Percentiles rank a stretch among this genome's conserved stretches.
phyloP scores from a whole-genome alignment of 64 coral and sea anemone genomes.

The Stichodactyla mertensii region DNA sequence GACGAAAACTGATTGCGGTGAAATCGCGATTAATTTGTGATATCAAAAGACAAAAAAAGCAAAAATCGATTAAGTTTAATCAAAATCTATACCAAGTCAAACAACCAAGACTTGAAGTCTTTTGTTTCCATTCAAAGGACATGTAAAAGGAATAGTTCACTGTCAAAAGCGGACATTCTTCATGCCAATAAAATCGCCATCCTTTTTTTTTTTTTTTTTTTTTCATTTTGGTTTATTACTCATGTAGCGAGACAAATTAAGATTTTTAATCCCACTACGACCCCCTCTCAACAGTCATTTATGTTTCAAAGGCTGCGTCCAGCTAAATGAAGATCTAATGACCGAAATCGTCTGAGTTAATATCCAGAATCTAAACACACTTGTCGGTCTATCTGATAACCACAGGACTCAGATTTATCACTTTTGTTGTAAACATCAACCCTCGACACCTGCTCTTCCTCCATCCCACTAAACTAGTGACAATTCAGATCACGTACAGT shows the following conservation, averaged over 20 bases:
- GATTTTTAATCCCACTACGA: not conserved
- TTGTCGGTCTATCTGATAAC: slow-evolving; percentile 3
- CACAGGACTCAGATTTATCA: slow-evolving; percentile 2
- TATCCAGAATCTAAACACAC: not conserved
- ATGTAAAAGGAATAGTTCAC: no score
- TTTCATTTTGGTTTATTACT: slow-evolving; percentile 2
- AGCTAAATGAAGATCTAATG: slow-evolving; percentile 9
- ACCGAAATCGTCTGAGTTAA: not conserved
- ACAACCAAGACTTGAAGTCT: no score
- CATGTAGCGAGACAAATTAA: slow-evolving; percentile 12
- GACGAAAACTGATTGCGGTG: not conserved
- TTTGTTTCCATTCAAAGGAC: no score
- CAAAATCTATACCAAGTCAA: not conserved
- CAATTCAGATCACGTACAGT: not conserved
- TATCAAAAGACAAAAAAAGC: not conserved
- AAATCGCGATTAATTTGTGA: not conserved
- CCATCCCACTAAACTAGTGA: not conserved
- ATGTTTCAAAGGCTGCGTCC: not conserved
- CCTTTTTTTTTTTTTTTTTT: not conserved
- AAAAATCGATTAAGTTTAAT: not conserved
- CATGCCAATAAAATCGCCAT: not conserved
- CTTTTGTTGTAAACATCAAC: slow-evolving; percentile 3
- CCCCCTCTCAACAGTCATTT: slow-evolving; percentile 14
- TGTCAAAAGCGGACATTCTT: not conserved
- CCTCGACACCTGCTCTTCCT: not conserved